These are phyloP conservation scores for Agapetus fuscipes DNA, from an alignment of 2,888 invertebrate species.

Conservation along the genomic window DNA sequence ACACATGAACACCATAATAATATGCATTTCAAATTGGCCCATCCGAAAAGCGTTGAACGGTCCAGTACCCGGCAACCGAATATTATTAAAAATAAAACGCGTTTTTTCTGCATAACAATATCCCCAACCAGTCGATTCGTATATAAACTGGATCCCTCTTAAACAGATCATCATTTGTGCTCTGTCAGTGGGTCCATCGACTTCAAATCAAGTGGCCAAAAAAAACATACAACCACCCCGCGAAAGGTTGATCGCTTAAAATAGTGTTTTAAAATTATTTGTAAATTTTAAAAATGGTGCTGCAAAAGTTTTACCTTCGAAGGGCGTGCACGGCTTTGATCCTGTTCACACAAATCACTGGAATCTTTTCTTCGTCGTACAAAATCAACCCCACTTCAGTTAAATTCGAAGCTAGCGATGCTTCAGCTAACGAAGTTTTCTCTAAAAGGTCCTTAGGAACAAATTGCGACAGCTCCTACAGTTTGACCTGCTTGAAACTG, in stretches of 20 bases:
- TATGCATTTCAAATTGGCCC: no score
- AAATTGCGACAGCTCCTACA: conserved; percentile 32
- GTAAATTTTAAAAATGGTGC: conserved; percentile 10
- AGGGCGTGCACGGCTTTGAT: conserved; percentile 7
- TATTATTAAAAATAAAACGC: no score
- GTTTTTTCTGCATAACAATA: background rate
- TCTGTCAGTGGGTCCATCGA: no score
- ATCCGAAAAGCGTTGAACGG: no score
- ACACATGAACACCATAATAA: no score
- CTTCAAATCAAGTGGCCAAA: conserved; percentile 1
- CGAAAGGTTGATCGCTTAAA: conserved; percentile 1
- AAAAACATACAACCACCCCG: background rate
- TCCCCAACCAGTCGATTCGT: background rate
- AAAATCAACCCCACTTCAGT: conserved; percentile 2
- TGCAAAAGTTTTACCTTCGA: conserved; percentile 3
- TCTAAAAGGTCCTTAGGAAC: conserved; percentile 12
- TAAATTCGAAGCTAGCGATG: background rate
- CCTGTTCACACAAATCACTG: conserved; percentile 12
- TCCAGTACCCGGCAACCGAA: no score
- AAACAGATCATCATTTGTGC: conserved; percentile 14
- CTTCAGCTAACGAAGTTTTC: background rate
- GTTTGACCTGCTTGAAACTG: conserved; percentile 67
- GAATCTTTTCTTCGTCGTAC: conserved; percentile 8
- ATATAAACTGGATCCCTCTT: conserved; percentile 10
- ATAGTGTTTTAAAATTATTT: background rate